Conservation (phyloP, 2,113 vertebrate genomes). For the Bostrychus sinensis region DNA sequence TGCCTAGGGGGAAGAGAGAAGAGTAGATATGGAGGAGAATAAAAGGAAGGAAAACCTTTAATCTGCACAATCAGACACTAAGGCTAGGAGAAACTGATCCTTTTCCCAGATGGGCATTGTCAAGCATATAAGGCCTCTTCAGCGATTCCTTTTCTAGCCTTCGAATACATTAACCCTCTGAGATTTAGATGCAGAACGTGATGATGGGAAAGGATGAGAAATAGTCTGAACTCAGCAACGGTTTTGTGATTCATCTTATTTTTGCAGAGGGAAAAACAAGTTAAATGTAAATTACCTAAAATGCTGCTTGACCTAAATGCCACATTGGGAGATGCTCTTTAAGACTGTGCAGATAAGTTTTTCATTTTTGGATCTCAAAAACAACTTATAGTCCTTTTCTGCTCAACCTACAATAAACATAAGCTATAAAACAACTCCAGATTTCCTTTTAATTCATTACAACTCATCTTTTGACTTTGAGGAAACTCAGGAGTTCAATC, state of each 20-base stretch:
- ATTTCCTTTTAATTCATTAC: too few relatives aligned
- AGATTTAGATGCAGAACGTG: constrained; percentile 13
- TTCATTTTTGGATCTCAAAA: too few relatives aligned
- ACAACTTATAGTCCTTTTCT: too few relatives aligned
- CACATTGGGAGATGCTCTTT: background rate
- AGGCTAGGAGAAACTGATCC: constrained; percentile 59
- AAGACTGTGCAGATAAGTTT: too few relatives aligned
- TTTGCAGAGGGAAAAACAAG: background rate
- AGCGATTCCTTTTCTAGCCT: constrained; percentile 32
- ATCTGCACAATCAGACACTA: constrained; percentile 65
- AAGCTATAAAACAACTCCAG: too few relatives aligned
- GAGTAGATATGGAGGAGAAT: constrained; percentile 25
- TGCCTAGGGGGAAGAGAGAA: constrained; percentile 59
- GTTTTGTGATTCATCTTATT: background rate
- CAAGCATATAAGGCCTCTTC: constrained; percentile 42
- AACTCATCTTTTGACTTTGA: background rate
- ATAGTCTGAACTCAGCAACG: background rate
- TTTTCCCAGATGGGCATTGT: constrained; percentile 48
- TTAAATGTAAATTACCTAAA: background rate
- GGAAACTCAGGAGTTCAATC: too few relatives aligned
- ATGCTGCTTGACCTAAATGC: background rate
- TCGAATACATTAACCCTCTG: constrained; percentile 30
- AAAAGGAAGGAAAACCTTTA: constrained; percentile 59
- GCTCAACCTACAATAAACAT: too few relatives aligned
- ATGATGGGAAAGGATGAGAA: constrained; percentile 5